Conservation (phyloP, 1,140 invertebrate genomes). For the Heliconius congener region DNA sequence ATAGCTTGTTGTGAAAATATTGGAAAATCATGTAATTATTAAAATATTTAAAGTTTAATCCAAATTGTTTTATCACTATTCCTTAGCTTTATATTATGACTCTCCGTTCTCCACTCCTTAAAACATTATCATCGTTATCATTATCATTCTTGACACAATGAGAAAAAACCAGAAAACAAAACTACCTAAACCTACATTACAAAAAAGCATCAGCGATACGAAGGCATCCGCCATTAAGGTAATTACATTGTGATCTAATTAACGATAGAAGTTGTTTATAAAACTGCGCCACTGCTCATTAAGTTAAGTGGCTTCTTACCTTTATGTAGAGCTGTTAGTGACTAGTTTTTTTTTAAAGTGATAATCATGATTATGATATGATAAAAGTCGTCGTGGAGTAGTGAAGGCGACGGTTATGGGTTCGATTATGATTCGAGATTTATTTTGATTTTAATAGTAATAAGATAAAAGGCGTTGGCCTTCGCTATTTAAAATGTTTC, state of each 20-base stretch:
- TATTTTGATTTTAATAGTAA: too few species aligned
- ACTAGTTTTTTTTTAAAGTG: neutral
- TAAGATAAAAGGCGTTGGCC: too few species aligned
- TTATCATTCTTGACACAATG: neutral
- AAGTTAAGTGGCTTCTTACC: conserved; percentile 21
- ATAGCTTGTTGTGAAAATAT: too few species aligned
- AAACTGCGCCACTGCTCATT: conserved; percentile 36
- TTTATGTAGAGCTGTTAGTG: conserved; percentile 14
- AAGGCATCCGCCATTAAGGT: conserved; percentile 46
- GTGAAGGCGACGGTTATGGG: too few species aligned
- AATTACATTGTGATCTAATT: conserved; percentile 43
- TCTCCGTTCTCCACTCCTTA: neutral
- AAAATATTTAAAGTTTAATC: too few species aligned
- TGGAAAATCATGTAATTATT: too few species aligned
- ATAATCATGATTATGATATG: too few species aligned
- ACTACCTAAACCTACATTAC: neutral
- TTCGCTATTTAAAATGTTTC: too few species aligned
- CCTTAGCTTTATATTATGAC: neutral
- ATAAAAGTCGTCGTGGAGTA: too few species aligned
- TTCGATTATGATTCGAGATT: too few species aligned
- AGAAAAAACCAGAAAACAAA: neutral
- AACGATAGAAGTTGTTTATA: conserved; percentile 44
- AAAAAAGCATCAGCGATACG: conserved; percentile 9
- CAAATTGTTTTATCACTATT: too few species aligned
- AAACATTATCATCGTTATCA: neutral